phyloP scores from a whole-genome alignment of 2,888 invertebrate genomes.

The Tetragnatha montana region DNA sequence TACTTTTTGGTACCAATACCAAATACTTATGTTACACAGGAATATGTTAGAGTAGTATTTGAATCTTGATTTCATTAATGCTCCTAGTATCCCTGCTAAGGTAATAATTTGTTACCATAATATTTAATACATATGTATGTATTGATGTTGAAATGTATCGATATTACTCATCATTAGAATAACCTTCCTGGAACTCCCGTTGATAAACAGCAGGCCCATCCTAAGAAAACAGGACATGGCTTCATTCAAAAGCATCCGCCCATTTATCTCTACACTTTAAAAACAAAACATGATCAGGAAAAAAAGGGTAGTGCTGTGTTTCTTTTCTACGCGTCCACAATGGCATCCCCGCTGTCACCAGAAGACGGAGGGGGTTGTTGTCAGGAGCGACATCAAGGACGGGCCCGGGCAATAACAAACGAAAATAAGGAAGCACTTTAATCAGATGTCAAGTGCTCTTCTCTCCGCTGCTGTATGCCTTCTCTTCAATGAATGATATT shows the following conservation, averaged over 20 bases:
- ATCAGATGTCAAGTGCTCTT: constrained; percentile 16
- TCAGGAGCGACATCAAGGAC: constrained; percentile 26
- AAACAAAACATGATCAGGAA: too few relatives aligned
- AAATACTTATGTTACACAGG: too few relatives aligned
- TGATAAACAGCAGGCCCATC: not conserved
- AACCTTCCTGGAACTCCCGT: too few relatives aligned
- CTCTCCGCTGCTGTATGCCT: not conserved
- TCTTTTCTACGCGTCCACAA: not conserved
- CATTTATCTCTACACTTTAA: not conserved
- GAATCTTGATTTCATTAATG: too few relatives aligned
- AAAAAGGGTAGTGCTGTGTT: not conserved
- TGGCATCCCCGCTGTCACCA: not conserved
- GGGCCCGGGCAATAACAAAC: constrained; percentile 12
- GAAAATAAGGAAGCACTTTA: constrained; percentile 27
- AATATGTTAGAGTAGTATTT: too few relatives aligned
- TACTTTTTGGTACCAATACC: too few relatives aligned
- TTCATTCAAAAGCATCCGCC: not conserved
- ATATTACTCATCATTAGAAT: too few relatives aligned
- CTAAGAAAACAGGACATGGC: not conserved
- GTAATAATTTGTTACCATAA: too few relatives aligned
- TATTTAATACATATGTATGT: too few relatives aligned
- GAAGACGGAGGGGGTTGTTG: constrained; percentile 7
- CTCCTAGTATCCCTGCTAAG: too few relatives aligned
- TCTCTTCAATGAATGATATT: not conserved
- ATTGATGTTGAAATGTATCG: too few relatives aligned